A percentile compares a stretch with the other conserved stretches of the same genome.
Conservation (phyloP, 2,888 invertebrate species). For the Megastigmus dorsalis region DNA sequence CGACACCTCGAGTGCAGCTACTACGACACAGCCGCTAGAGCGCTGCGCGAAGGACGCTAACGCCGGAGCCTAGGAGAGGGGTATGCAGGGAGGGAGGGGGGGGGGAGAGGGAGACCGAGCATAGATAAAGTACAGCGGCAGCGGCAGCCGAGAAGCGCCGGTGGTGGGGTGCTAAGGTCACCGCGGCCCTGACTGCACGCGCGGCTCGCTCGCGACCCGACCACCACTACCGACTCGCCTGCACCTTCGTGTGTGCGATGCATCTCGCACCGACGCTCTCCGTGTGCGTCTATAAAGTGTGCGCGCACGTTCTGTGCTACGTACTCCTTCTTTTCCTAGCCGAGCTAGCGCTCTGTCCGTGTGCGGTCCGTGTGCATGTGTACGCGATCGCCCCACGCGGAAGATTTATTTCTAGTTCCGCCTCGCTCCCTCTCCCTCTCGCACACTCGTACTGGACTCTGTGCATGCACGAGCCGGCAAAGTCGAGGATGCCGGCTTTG, state of each 20-base stretch:
- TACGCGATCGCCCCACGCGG: slow-evolving; percentile 59
- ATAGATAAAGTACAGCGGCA: too few species aligned
- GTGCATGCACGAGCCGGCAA: background rate
- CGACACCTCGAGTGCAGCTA: too few species aligned
- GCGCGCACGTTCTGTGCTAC: background rate
- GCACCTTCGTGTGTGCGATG: slow-evolving; percentile 34
- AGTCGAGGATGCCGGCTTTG: too few species aligned
- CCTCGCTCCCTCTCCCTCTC: too few species aligned
- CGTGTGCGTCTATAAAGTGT: background rate
- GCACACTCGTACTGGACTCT: too few species aligned
- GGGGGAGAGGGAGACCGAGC: too few species aligned
- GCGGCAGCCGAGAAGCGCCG: too few species aligned
- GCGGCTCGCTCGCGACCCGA: slow-evolving; percentile 62
- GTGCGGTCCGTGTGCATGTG: background rate
- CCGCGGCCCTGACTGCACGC: slow-evolving; percentile 78
- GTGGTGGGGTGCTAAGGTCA: too few species aligned
- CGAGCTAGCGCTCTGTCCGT: background rate
- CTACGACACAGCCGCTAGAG: too few species aligned
- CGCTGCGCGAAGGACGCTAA: slow-evolving; percentile 51
- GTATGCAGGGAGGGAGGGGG: slow-evolving; percentile 34
- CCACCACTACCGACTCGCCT: background rate
- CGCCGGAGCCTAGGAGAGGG: background rate
- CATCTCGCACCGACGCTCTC: background rate
- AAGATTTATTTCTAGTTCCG: slow-evolving; percentile 70
- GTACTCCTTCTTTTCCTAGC: background rate